phyloP scores from a whole-genome alignment of 2,888 invertebrate species.

The Amiota minor region DNA sequence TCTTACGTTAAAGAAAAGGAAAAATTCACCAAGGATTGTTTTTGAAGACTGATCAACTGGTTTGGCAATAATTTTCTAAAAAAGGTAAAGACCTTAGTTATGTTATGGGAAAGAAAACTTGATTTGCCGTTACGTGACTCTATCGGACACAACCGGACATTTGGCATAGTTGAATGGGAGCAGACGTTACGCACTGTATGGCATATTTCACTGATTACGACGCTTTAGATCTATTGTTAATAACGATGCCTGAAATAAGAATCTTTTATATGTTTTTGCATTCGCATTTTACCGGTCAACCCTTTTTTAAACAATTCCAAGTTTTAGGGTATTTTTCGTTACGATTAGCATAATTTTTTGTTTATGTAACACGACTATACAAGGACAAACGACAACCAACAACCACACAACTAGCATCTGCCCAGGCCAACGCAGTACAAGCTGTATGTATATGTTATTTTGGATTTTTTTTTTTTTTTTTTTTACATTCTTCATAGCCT shows the following conservation, averaged over 20 bases:
- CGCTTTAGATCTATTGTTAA: background rate
- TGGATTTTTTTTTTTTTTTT: too few relatives aligned
- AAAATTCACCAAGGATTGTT: background rate
- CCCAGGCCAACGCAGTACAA: too few relatives aligned
- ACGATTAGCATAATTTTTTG: slow-evolving; percentile 52
- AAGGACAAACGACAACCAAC: background rate
- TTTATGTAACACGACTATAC: slow-evolving; percentile 40
- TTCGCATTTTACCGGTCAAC: slow-evolving; percentile 42
- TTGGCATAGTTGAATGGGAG: slow-evolving; percentile 12
- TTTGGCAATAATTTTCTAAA: background rate
- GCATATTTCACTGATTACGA: slow-evolving; percentile 40
- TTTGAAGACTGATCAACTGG: slow-evolving; percentile 14
- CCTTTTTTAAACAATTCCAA: slow-evolving; percentile 49
- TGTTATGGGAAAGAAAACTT: slow-evolving; percentile 54
- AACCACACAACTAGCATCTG: too few relatives aligned
- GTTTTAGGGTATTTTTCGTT: slow-evolving; percentile 39
- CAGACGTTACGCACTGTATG: slow-evolving; percentile 38
- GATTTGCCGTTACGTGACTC: slow-evolving; percentile 45
- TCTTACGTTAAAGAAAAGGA: background rate
- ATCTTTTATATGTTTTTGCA: slow-evolving; percentile 42
- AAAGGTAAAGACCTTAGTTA: background rate
- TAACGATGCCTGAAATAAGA: background rate
- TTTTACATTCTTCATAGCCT: too few relatives aligned
- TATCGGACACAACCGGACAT: slow-evolving; percentile 33
- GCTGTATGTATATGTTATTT: too few relatives aligned